Percentiles rank a stretch among this genome's conserved stretches.
These are phyloP conservation scores for Phoxinus phoxinus DNA, from an alignment of 2,113 vertebrate genomes.

Conservation along the genomic window DNA sequence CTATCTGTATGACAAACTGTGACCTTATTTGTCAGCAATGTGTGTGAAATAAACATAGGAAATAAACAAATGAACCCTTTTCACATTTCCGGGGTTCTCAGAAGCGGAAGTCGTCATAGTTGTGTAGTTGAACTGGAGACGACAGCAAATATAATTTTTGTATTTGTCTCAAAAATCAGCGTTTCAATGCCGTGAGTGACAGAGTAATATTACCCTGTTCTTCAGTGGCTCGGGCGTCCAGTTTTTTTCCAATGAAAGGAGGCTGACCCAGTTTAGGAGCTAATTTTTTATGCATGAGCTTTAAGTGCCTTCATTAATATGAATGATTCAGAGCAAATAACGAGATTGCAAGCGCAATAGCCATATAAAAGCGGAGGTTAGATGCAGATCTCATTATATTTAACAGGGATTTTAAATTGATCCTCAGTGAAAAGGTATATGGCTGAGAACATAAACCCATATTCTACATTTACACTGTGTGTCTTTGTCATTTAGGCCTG, in stretches of 20 bases:
- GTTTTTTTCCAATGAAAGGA: conserved; percentile 6
- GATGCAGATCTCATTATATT: neutral
- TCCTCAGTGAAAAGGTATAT: too few species aligned
- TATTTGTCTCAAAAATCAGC: neutral
- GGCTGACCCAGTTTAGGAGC: conserved; percentile 30
- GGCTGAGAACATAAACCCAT: neutral
- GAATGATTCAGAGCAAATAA: conserved; percentile 17
- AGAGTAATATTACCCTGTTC: neutral
- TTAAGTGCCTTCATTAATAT: conserved; percentile 42
- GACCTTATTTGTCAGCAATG: neutral
- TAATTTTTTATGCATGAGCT: conserved; percentile 35
- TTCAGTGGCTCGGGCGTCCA: neutral
- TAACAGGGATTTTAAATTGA: neutral
- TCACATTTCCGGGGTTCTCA: too few species aligned
- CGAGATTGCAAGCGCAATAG: neutral
- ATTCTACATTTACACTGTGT: neutral
- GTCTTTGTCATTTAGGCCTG: neutral
- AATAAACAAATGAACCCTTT: neutral
- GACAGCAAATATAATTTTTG: too few species aligned
- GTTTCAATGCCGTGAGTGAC: neutral
- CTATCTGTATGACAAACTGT: neutral
- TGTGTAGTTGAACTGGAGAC: too few species aligned
- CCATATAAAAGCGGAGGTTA: neutral
- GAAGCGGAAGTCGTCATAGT: too few species aligned
- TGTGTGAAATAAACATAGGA: neutral